A percentile compares a stretch with the other conserved stretches of the same genome.
These are phyloP conservation scores for Pongo pygmaeus DNA, from an alignment of 2,113 vertebrate species.

Conservation along the genomic window DNA sequence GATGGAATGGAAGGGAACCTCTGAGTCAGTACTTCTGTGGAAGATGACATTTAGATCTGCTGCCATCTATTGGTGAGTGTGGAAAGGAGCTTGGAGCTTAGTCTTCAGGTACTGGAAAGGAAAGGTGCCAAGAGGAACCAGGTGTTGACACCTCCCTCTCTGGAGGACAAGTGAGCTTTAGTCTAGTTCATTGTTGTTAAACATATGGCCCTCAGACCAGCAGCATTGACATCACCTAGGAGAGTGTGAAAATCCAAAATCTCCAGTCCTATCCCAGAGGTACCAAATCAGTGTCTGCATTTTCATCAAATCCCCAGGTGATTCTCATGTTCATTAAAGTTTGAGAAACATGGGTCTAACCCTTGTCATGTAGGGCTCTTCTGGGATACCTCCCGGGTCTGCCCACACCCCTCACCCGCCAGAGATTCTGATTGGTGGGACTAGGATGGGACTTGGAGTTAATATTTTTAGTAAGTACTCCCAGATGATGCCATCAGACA, in stretches of 20 bases:
- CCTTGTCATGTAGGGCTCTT: neutral
- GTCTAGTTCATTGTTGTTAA: neutral
- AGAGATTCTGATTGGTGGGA: neutral
- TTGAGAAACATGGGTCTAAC: neutral
- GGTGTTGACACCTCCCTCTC: neutral
- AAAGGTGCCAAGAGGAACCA: neutral
- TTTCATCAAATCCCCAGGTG: neutral
- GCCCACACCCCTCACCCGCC: too few relatives aligned
- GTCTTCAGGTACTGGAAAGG: neutral
- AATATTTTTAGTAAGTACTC: neutral
- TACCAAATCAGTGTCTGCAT: neutral
- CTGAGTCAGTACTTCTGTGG: neutral
- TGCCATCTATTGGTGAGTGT: constrained; percentile 54
- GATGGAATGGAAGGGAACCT: neutral
- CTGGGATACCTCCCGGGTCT: neutral
- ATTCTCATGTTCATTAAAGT: neutral
- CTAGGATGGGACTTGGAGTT: neutral
- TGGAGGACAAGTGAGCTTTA: neutral
- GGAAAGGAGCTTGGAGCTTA: neutral
- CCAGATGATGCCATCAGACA: neutral
- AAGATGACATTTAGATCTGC: constrained; percentile 51
- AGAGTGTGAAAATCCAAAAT: neutral
- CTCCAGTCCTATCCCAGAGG: neutral
- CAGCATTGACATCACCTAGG: neutral
- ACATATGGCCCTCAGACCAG: neutral